Evolutionary conservation across 2,797 vertebrate species (phyloP).

Genomic region (Picus viridis): DNA sequence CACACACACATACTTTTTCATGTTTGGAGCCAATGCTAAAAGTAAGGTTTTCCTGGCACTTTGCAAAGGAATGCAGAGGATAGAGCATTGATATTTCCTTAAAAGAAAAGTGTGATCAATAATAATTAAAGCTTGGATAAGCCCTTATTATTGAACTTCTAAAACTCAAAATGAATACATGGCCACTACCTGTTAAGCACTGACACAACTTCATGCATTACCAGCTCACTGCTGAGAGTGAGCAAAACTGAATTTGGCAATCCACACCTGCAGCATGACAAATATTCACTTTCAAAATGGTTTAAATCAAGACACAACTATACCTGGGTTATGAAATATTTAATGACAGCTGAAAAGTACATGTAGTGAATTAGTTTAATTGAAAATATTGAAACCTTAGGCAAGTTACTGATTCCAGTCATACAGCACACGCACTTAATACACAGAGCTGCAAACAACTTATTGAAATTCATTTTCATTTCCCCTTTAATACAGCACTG

Average conservation of each 20-base stretch:
- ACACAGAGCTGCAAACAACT: background rate
- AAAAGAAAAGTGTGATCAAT: background rate
- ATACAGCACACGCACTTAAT: background rate
- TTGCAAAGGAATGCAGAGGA: background rate
- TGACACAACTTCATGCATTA: background rate
- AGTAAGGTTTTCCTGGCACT: background rate
- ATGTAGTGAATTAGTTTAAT: slow-evolving; percentile 3
- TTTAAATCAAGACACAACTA: background rate
- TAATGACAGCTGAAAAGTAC: background rate
- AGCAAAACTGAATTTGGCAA: background rate
- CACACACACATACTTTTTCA: background rate
- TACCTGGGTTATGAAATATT: background rate
- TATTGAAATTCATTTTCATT: background rate
- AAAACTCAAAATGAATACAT: background rate
- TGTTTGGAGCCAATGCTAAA: background rate
- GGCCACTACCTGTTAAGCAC: background rate
- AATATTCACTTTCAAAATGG: background rate
- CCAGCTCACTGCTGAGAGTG: background rate
- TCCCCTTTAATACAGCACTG: background rate
- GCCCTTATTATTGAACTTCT: background rate
- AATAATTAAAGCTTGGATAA: background rate
- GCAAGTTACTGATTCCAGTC: background rate
- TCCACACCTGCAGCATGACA: background rate
- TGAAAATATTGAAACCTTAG: background rate
- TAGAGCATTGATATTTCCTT: background rate